Evolutionary conservation across 2,888 invertebrate genomes (phyloP), one percentile per base, ranked within the genome.

Genomic region (Monoplex corrugatus): DNA sequence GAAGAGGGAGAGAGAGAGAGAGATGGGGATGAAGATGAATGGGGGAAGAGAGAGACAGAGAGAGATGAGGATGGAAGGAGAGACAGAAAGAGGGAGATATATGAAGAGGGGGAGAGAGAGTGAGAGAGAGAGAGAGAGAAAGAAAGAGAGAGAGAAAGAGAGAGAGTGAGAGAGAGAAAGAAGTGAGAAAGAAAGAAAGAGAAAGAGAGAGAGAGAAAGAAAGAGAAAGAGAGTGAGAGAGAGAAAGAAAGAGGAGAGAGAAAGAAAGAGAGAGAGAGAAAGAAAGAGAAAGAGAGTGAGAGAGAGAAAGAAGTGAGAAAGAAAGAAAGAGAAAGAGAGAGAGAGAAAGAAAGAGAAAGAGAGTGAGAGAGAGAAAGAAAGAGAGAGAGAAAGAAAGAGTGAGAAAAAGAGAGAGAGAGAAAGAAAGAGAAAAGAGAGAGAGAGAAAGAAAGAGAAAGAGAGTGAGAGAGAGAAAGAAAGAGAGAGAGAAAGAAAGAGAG

Each of bases 371-470:
- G n/a, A n/a, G 68, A 23, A 8, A 68, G n/a, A n/a, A 32, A n/a
- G 23, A n/a, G 68, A 68, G 23, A n/a, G n/a, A n/a, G n/a, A n/a
- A n/a, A n/a, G n/a, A 13, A 50, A 13, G n/a, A n/a, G n/a, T n/a
- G n/a, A n/a, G n/a, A n/a, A n/a, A n/a, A n/a, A n/a, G n/a, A n/a
- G n/a, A n/a, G n/a, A n/a, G n/a, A n/a, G 28, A 23, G n/a, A 68
- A 32, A n/a, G n/a, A 57, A 28, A 23, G 23, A 68, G 68, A 68
- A 16, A 63, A 3, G 8, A 45, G 57, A 57, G 86, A 50, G 50
- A 86, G 63, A 57, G 57, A 86, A 57, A 86, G 63, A 86, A 43
- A 83, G 83, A 83, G 83, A 83, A 43, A 83, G 38, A 44, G 83
- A 83, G 83, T 40, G 3, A 82, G 82, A 82, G 83, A 83, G 43